Percentiles rank a stretch among this genome's conserved stretches.
These are phyloP conservation scores for Apamea monoglypha DNA, from an alignment of 2,888 invertebrate genomes.

Conservation along the genomic window DNA sequence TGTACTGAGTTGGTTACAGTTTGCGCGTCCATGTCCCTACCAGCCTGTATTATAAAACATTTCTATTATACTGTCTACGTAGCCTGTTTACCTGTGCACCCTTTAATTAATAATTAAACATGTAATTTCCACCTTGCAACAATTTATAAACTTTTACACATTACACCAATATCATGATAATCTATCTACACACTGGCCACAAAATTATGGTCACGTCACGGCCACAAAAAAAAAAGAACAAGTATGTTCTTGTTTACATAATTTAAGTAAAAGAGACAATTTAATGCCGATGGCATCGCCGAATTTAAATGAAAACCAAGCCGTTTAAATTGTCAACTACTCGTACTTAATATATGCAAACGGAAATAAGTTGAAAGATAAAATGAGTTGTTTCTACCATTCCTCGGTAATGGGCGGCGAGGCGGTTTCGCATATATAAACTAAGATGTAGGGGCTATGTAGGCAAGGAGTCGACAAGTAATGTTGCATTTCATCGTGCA, in stretches of 20 bases:
- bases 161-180: conserved; percentile 21
- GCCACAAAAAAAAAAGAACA: conserved; percentile 13
- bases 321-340: conserved; percentile 65
- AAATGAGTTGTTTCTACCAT: conserved; percentile 85
- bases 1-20: neutral
- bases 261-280: conserved; percentile 40
- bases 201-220: conserved; percentile 17
- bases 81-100: neutral
- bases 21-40: neutral
- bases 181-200: conserved; percentile 9
- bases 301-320: conserved; percentile 53
- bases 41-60: neutral
- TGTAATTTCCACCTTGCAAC: conserved; percentile 22
- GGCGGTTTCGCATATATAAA: conserved; percentile 84
- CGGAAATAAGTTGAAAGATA: conserved; percentile 86
- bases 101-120: conserved; percentile 23
- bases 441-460: conserved; percentile 81
- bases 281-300: conserved; percentile 47
- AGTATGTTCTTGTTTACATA: conserved; percentile 24
- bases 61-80: neutral
- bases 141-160: conserved; percentile 16
- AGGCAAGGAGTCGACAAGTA: conserved; percentile 60
- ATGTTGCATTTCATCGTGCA: neutral
- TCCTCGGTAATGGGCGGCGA: conserved; percentile 80
- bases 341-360: conserved; percentile 86